Evolutionary conservation across 2,888 invertebrate species (phyloP), one percentile per base, ranked within the genome.

Genomic region (Busseola fusca): DNA sequence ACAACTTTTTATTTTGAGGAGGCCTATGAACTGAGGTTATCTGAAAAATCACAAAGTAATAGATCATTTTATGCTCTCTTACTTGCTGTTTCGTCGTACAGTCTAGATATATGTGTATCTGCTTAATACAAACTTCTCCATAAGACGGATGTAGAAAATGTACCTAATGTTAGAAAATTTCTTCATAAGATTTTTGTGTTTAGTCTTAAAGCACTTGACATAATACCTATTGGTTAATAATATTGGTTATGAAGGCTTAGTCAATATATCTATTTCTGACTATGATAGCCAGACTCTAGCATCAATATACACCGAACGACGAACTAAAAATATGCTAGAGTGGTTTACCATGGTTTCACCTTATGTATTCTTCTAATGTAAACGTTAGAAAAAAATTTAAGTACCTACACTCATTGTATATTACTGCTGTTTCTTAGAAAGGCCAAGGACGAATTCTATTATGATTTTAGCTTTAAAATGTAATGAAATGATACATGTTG

Each of bases 321-420:
- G 21, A 34, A 42, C n/a, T 16, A 27, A 18, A 42, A 59, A 21
- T 52, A 40, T 65, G 16, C 25, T 50, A 18, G 3, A 12, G 5
- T 40, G 40, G n/a, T 42, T 18, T 30, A 37, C 45, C 30, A 30
- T 54, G 37, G 34, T 42, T n/a, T 48, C 45, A 7, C 7, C 45
- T 45, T 45, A 66, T 75, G 27, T 78, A 66, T 75, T 80, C 50
- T 66, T 54, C 34, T 59, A 63, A 58, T 69, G 69, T 75, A 63
- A 69, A 68, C 56, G 25, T 50, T 25, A 21, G 12, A 64, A 48
- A 30, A 4, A 34, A 5, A 21, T 42, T 48, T 30, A 9, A 56
- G n/a, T n/a, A n/a, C n/a, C 14, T 56, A 56, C 21, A 50, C n/a
- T 42, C 21, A 56, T 64, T 67, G 67, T 60, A 52, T 72, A 64